phyloP scores from a whole-genome alignment of 2,113 vertebrate genomes.

The Pithys albifrons region DNA sequence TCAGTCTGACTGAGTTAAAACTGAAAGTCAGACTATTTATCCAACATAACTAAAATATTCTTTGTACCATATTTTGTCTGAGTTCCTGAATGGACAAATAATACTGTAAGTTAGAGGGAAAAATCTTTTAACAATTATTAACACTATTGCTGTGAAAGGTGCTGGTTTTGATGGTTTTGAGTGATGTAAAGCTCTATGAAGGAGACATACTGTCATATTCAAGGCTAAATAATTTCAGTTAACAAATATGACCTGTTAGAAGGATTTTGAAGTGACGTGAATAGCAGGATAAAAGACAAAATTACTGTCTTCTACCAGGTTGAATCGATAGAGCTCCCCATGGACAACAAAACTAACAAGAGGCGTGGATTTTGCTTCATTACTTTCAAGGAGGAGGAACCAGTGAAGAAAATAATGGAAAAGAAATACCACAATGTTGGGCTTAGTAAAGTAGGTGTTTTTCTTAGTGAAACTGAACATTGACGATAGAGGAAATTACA shows the following conservation, averaged over 20 bases:
- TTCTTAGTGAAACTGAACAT: neutral
- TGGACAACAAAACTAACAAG: constrained; percentile 99
- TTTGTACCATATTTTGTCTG: neutral
- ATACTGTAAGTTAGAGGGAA: neutral
- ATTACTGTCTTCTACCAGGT: constrained; percentile 75
- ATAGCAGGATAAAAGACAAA: neutral
- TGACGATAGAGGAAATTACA: neutral
- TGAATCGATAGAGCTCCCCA: constrained; percentile 96
- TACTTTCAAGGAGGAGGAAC: constrained; percentile 96
- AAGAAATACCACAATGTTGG: constrained; percentile 99
- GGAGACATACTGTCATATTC: neutral
- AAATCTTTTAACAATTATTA: neutral
- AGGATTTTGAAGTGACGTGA: neutral
- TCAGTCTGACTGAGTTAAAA: neutral
- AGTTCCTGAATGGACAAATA: neutral
- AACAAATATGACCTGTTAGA: neutral
- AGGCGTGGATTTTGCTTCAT: constrained; percentile 98
- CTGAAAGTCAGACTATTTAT: neutral
- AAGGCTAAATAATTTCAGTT: neutral
- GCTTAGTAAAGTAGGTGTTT: constrained; percentile 90
- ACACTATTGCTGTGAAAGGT: neutral
- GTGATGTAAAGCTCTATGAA: neutral
- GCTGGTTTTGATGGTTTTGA: neutral
- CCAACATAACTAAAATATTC: neutral
- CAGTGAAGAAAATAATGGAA: constrained; percentile 97